These are phyloP conservation scores for Catostomus latipinnis DNA, from an alignment of 2,797 vertebrate species.

Conservation along the genomic window DNA sequence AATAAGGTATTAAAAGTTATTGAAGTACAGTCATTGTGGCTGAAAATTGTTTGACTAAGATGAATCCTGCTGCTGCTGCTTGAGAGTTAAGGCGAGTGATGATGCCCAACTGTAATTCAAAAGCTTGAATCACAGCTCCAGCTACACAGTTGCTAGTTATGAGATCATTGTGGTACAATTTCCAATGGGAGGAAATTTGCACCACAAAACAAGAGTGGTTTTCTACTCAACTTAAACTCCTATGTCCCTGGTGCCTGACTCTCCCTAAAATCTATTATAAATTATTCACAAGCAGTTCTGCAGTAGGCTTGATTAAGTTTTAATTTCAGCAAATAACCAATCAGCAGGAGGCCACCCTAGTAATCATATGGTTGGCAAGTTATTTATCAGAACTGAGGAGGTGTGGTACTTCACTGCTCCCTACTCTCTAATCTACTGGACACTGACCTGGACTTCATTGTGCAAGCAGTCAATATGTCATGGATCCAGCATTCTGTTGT, in stretches of 20 bases:
- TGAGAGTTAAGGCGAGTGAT: not conserved
- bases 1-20: slow-evolving; percentile 82
- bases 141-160: slow-evolving; percentile 36
- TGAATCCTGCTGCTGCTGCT: not conserved
- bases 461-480: slow-evolving; percentile 61
- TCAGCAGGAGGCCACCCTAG: slow-evolving; percentile 76
- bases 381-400: slow-evolving; percentile 83
- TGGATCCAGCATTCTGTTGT: too few species aligned
- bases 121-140: slow-evolving; percentile 15
- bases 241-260: slow-evolving; percentile 37
- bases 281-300: slow-evolving; percentile 87
- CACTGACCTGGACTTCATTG: slow-evolving; percentile 71
- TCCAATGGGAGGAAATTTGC: slow-evolving; percentile 30
- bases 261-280: slow-evolving; percentile 72
- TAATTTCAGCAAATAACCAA: slow-evolving; percentile 91
- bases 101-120: not conserved
- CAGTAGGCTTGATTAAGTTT: slow-evolving; percentile 91
- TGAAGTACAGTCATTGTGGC: slow-evolving; percentile 72
- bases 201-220: slow-evolving; percentile 27
- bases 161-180: slow-evolving; percentile 43
- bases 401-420: slow-evolving; percentile 55
- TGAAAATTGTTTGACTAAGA: slow-evolving; percentile 65
- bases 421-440: slow-evolving; percentile 80
- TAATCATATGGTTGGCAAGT: slow-evolving; percentile 78
- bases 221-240: slow-evolving; percentile 42